Evolutionary conservation across 2,888 invertebrate genomes (phyloP), one percentile per base, ranked within the genome.

Genomic region (Leptothorax acervorum): DNA sequence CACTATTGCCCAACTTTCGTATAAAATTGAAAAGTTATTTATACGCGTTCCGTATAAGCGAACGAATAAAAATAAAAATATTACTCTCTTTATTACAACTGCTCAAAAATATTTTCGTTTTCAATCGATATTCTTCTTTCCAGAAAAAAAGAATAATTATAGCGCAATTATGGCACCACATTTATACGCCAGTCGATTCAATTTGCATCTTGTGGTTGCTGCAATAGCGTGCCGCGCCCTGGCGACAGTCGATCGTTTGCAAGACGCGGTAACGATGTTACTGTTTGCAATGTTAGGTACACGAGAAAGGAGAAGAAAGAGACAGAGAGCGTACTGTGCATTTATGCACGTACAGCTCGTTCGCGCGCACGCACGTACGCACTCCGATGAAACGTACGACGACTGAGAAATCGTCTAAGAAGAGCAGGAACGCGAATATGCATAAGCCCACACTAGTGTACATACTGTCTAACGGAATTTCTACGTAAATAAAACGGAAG

Each of bases 141-240:
- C 15, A 23, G 5, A 12, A 18, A 75, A 48, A 23, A 23, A 15
- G 31, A 12, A 45, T 63, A 63, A 75, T 35, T 75, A 23, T 35
- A 48, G 35, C 5, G 35, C 48, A 63, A 63, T 65, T 65, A 51
- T 35, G 23, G 45, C 18, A 11, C 15, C n/a, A 63, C 45, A 51
- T 3, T 31, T 31, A 15, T 45, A 23, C n/a, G 31, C 3, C 45
- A 28, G 15, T 31, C 45, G 45, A 62, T 31, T 31, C 18, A 6
- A 74, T 57, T 74, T 45, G 31, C 62, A 62, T 62, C 18, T 74
- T 15, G 62, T 1, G 28, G 28, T 18, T 31, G 45, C 31, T 55
- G 79, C 84, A 76, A 87, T 68, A 73, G 75, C 68, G 82, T 78
- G 76, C 62, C 79, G 82, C 79, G 55, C 82, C 48, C 85, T 87